Evolutionary conservation across 2,888 invertebrate genomes (phyloP).

Genomic region (Chrysolina americana): DNA sequence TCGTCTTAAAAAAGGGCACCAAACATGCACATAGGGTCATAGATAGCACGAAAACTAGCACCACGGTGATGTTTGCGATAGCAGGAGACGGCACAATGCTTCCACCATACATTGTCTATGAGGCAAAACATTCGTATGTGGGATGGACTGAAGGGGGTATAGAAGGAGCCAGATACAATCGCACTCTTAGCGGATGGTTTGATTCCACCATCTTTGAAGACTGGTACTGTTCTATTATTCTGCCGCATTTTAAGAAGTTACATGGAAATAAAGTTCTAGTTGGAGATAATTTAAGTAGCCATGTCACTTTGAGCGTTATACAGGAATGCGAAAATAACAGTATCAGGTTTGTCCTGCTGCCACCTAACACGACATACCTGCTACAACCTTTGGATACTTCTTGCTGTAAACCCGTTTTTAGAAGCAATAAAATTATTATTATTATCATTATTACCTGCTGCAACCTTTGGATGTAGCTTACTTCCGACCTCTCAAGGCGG

Average conservation of each 20-base stretch:
- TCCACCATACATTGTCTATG: slow-evolving; percentile 30
- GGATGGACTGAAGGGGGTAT: slow-evolving; percentile 32
- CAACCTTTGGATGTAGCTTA: slow-evolving; percentile 25
- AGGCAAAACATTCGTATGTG: slow-evolving; percentile 32
- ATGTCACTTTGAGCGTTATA: too few relatives aligned
- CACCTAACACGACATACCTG: too few relatives aligned
- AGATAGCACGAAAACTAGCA: slow-evolving; percentile 42
- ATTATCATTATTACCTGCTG: slow-evolving; percentile 53
- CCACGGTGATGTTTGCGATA: slow-evolving; percentile 46
- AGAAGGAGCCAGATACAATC: too few relatives aligned
- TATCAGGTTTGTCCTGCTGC: too few relatives aligned
- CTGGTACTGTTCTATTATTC: slow-evolving; percentile 49
- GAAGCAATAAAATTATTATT: too few relatives aligned
- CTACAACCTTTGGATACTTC: too few relatives aligned
- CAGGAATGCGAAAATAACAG: too few relatives aligned
- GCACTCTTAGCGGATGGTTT: slow-evolving; percentile 56
- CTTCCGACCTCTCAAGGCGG: slow-evolving; percentile 21
- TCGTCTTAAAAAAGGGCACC: slow-evolving; percentile 54
- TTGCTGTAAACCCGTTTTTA: too few relatives aligned
- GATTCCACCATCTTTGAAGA: slow-evolving; percentile 51
- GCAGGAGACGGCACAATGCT: slow-evolving; percentile 33
- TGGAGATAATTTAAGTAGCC: too few relatives aligned
- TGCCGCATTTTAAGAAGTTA: slow-evolving; percentile 54
- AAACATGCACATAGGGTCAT: slow-evolving; percentile 60
- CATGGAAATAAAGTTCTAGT: slow-evolving; percentile 58